Percentiles rank a stretch among this genome's conserved stretches.
phyloP scores from a whole-genome alignment of 2,888 invertebrate species.

The Geophilus truncorum region DNA sequence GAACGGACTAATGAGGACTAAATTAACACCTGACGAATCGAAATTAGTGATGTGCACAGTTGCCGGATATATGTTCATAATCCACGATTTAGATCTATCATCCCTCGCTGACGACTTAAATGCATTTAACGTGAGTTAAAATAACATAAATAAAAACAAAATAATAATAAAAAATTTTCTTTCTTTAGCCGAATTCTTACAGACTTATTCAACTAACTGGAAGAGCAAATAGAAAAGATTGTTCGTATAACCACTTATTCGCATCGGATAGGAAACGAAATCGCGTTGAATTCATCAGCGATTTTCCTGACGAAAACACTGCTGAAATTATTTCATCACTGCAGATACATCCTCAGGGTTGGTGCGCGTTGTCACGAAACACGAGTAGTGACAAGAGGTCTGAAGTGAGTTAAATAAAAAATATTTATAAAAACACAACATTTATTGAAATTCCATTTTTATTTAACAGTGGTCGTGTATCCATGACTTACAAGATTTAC shows the following conservation, averaged over 20 bases:
- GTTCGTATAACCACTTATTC: constrained; percentile 76
- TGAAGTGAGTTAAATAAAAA: constrained; percentile 59
- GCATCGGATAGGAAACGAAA: constrained; percentile 64
- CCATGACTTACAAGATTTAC: constrained; percentile 76
- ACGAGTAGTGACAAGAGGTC: constrained; percentile 77
- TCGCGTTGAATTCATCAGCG: constrained; percentile 81
- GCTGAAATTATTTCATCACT: constrained; percentile 87
- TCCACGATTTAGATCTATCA: constrained; percentile 78
- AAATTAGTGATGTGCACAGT: constrained; percentile 89
- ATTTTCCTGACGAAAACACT: constrained; percentile 79
- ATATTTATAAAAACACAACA: background rate
- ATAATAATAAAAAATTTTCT: background rate
- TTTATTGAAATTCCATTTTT: background rate
- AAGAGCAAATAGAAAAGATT: constrained; percentile 72
- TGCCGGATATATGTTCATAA: constrained; percentile 79
- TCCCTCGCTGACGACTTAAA: constrained; percentile 72
- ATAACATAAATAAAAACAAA: too few species aligned
- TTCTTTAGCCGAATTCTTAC: constrained; percentile 74
- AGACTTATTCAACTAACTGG: constrained; percentile 81
- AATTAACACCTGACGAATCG: constrained; percentile 74
- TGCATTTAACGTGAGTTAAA: constrained; percentile 67
- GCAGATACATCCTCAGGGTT: constrained; percentile 83
- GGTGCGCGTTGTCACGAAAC: constrained; percentile 82
- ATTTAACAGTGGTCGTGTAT: constrained; percentile 80
- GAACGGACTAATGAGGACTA: constrained; percentile 77